These are phyloP conservation scores for Nebria brevicollis DNA, from an alignment of 2,888 invertebrate species.

Conservation along the genomic window DNA sequence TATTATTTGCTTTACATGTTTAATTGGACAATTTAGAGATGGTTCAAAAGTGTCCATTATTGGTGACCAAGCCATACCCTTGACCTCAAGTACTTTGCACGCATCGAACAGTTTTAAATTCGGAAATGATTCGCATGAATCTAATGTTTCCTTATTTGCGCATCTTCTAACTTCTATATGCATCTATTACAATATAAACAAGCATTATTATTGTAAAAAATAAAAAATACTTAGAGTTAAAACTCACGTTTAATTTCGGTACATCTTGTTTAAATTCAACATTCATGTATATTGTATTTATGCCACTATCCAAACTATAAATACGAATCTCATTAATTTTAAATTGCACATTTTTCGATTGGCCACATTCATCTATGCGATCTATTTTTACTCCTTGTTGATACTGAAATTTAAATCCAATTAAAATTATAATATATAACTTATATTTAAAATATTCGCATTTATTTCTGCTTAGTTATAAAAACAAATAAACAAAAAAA, in stretches of 20 bases:
- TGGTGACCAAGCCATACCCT: slow-evolving; percentile 16
- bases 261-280: not conserved
- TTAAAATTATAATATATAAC: no score
- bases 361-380: slow-evolving; percentile 9
- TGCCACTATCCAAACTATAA: slow-evolving; percentile 12
- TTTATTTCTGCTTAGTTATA: no score
- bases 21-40: slow-evolving; percentile 17
- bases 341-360: slow-evolving; percentile 2
- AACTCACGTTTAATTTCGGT: slow-evolving; percentile 8
- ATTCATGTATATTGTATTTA: not conserved
- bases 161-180: slow-evolving; percentile 18
- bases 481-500: no score
- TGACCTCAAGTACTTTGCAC: slow-evolving; percentile 21
- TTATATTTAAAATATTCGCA: no score
- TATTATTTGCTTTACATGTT: slow-evolving; percentile 5
- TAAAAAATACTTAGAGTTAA: not conserved
- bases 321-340: slow-evolving; percentile 6
- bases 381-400: slow-evolving; percentile 20
- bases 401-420: not conserved
- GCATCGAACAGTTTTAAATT: slow-evolving; percentile 21
- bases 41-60: slow-evolving; percentile 21
- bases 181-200: slow-evolving; percentile 4
- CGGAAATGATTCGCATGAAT: slow-evolving; percentile 21
- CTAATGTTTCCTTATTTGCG: slow-evolving; percentile 24
- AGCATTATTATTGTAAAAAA: not conserved